A percentile compares a stretch with the other conserved stretches of the same genome.
These are phyloP conservation scores for Thaumatotibia leucotreta DNA, from an alignment of 1,140 invertebrate genomes.

Conservation along the genomic window DNA sequence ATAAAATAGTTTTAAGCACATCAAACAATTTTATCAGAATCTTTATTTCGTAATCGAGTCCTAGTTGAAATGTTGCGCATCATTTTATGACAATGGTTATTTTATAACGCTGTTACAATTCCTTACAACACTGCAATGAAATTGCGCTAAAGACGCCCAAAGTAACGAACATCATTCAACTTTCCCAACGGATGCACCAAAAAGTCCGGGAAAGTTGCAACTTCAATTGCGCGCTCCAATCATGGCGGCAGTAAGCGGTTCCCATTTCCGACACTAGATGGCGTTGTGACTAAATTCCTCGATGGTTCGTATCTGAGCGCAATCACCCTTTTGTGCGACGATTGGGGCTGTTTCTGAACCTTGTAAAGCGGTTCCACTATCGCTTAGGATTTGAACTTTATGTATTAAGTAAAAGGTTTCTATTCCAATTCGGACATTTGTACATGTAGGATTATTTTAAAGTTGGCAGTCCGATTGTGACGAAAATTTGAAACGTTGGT, in stretches of 20 bases:
- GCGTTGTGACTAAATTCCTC: slow-evolving; percentile 28
- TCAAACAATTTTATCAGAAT: not conserved
- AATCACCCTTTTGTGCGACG: slow-evolving; percentile 51
- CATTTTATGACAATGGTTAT: not conserved
- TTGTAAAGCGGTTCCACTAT: slow-evolving; percentile 23
- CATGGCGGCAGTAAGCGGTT: slow-evolving; percentile 46
- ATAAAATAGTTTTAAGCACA: too few species aligned
- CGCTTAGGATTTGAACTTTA: not conserved
- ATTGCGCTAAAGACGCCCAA: not conserved
- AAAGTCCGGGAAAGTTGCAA: slow-evolving; percentile 2
- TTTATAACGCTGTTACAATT: not conserved
- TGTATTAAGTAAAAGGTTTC: not conserved
- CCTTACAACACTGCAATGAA: not conserved
- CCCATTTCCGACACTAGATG: slow-evolving; percentile 65
- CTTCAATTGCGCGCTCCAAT: slow-evolving; percentile 28
- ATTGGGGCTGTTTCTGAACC: slow-evolving; percentile 25
- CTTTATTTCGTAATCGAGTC: not conserved
- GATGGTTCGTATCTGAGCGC: slow-evolving; percentile 44
- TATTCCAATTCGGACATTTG: not conserved
- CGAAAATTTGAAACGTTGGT: slow-evolving; percentile 31
- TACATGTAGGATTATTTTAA: not conserved
- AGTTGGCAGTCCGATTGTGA: slow-evolving; percentile 20
- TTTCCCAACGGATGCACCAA: not conserved
- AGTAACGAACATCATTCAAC: not conserved
- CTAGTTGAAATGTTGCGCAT: not conserved